A percentile compares a stretch with the other conserved stretches of the same genome.
Conservation (phyloP, 2,888 invertebrate species). For the Ceraclea dissimilis region DNA sequence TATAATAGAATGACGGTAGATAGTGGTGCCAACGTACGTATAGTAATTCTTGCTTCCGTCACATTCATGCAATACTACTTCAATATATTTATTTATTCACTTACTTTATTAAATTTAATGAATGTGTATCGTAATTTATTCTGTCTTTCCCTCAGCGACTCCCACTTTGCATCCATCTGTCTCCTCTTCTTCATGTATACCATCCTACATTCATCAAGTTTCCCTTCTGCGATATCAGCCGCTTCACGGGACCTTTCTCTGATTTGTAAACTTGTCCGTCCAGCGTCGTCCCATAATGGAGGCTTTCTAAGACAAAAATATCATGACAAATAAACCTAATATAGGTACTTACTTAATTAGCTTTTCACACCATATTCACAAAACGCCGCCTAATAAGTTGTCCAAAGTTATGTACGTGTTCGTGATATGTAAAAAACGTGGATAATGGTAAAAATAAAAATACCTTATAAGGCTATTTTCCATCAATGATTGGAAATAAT, state of each 20-base stretch:
- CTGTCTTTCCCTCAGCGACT: slow-evolving; percentile 47
- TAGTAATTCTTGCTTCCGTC: too few species aligned
- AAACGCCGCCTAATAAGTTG: too few species aligned
- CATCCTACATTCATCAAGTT: slow-evolving; percentile 39
- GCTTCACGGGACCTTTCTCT: slow-evolving; percentile 49
- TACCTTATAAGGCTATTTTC: slow-evolving; percentile 47
- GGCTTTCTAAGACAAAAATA: slow-evolving; percentile 41
- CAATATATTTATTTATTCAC: too few species aligned
- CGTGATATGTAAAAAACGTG: too few species aligned
- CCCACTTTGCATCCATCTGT: slow-evolving; percentile 49
- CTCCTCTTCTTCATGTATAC: slow-evolving; percentile 39
- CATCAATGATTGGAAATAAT: slow-evolving; percentile 49
- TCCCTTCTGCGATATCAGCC: slow-evolving; percentile 44
- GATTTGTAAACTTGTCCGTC: slow-evolving; percentile 47
- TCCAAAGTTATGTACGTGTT: too few species aligned
- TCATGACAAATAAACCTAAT: too few species aligned
- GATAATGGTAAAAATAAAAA: too few species aligned
- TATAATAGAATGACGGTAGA: too few species aligned
- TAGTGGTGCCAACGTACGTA: too few species aligned
- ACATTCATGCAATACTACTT: too few species aligned
- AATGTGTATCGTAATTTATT: slow-evolving; percentile 49
- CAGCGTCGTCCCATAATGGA: slow-evolving; percentile 55
- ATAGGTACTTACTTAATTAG: too few species aligned
- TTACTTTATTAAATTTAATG: slow-evolving; percentile 53
- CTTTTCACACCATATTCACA: too few species aligned